These are phyloP conservation scores for Morone saxatilis DNA, from an alignment of 2,113 vertebrate species.

Conservation along the genomic window DNA sequence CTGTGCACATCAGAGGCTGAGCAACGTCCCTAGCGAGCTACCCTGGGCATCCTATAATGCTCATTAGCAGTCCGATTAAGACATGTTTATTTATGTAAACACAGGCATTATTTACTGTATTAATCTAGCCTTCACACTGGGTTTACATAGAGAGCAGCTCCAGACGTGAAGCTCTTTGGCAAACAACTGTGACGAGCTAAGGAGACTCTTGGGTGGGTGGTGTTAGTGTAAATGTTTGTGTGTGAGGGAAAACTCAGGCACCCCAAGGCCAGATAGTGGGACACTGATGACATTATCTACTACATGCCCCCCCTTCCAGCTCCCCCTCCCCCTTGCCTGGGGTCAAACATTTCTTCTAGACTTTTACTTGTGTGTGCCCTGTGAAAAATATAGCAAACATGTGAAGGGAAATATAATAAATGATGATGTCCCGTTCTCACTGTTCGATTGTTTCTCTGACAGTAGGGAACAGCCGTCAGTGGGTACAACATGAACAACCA, in stretches of 20 bases:
- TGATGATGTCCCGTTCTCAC: background rate
- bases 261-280: conserved; percentile 50
- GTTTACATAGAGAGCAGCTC: conserved; percentile 36
- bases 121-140: conserved; percentile 59
- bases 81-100: conserved; percentile 80
- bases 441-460: background rate
- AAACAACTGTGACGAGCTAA: conserved; percentile 52
- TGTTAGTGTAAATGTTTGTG: conserved; percentile 36
- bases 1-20: conserved; percentile 63
- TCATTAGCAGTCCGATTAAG: conserved; percentile 82
- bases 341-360: background rate
- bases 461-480: background rate
- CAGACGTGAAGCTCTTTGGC: conserved; percentile 46
- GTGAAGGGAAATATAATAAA: background rate
- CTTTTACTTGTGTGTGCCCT: background rate
- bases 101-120: conserved; percentile 68
- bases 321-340: too few species aligned
- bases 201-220: conserved; percentile 39
- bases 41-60: conserved; percentile 65
- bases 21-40: conserved; percentile 57
- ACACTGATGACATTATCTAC: conserved; percentile 64
- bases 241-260: conserved; percentile 23
- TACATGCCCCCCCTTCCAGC: background rate
- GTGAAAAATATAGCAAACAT: background rate
- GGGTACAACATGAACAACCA: background rate